Evolutionary conservation across 2,888 invertebrate genomes (phyloP).

Genomic region (Seladonia tumulorum): DNA sequence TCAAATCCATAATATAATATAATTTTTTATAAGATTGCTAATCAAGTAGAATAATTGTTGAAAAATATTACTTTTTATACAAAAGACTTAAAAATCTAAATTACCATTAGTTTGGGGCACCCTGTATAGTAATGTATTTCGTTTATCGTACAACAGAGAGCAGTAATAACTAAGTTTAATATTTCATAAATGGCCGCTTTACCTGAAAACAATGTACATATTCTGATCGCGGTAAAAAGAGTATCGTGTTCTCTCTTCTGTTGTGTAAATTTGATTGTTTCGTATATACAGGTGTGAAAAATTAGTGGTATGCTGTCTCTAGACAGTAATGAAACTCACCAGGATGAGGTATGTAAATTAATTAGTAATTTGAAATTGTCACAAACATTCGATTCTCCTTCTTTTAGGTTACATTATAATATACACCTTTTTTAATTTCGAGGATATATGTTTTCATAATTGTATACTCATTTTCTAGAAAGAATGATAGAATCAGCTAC

Average conservation of each 20-base stretch:
- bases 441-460: neutral
- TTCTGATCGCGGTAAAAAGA: slow-evolving; percentile 39
- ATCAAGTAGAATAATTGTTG: neutral
- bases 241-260: slow-evolving; percentile 33
- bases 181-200: slow-evolving; percentile 62
- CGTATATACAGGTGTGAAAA: slow-evolving; percentile 41
- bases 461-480: neutral
- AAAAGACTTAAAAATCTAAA: too few species aligned
- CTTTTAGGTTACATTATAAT: slow-evolving; percentile 47
- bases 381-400: neutral
- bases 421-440: neutral
- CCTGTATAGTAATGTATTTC: neutral
- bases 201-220: slow-evolving; percentile 50
- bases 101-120: neutral
- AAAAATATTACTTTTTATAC: neutral
- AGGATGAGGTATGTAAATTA: slow-evolving; percentile 69
- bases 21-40: too few species aligned
- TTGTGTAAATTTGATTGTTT: slow-evolving; percentile 27
- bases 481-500: neutral
- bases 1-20: too few species aligned
- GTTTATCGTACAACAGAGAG: slow-evolving; percentile 23
- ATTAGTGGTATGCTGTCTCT: slow-evolving; percentile 72
- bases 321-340: slow-evolving; percentile 67
- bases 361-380: neutral
- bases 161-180: neutral